Conservation (phyloP, 2,797 vertebrate species). For the Syngnathus rostellatus region DNA sequence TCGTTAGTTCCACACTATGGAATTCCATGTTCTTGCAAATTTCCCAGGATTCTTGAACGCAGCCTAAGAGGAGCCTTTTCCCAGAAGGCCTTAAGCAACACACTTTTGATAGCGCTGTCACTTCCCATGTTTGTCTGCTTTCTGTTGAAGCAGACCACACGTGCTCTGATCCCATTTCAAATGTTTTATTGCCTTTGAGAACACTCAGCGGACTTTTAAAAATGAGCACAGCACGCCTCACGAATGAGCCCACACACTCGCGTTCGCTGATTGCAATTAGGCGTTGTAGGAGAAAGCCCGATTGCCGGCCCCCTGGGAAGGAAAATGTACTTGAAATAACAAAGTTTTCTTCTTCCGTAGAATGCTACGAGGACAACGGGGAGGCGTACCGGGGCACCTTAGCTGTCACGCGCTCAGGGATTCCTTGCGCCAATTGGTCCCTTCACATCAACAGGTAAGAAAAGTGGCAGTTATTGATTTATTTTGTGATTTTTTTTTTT, state of each 20-base stretch:
- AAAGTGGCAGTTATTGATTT: neutral
- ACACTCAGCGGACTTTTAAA: constrained; percentile 16
- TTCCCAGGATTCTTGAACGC: constrained; percentile 45
- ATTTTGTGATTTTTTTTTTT: neutral
- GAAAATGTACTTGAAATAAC: neutral
- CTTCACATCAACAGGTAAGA: constrained; percentile 75
- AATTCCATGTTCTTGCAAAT: constrained; percentile 21
- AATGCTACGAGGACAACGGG: constrained; percentile 87
- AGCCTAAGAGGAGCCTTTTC: constrained; percentile 13
- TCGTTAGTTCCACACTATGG: neutral
- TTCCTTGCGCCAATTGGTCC: constrained; percentile 87
- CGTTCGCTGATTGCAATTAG: constrained; percentile 1
- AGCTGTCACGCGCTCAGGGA: constrained; percentile 84
- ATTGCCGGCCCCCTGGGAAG: neutral
- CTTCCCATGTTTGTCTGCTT: constrained; percentile 49
- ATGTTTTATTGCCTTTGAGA: constrained; percentile 38
- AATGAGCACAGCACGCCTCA: constrained; percentile 17
- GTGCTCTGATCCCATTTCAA: constrained; percentile 16
- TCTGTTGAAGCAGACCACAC: constrained; percentile 23
- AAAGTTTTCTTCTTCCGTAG: constrained; percentile 56
- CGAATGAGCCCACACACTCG: neutral
- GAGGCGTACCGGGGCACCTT: constrained; percentile 82
- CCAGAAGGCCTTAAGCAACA: constrained; percentile 12
- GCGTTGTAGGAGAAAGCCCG: neutral
- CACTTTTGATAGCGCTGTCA: constrained; percentile 27